phyloP scores from a whole-genome alignment of 2,888 invertebrate species.

The Ornithoptera priamus region DNA sequence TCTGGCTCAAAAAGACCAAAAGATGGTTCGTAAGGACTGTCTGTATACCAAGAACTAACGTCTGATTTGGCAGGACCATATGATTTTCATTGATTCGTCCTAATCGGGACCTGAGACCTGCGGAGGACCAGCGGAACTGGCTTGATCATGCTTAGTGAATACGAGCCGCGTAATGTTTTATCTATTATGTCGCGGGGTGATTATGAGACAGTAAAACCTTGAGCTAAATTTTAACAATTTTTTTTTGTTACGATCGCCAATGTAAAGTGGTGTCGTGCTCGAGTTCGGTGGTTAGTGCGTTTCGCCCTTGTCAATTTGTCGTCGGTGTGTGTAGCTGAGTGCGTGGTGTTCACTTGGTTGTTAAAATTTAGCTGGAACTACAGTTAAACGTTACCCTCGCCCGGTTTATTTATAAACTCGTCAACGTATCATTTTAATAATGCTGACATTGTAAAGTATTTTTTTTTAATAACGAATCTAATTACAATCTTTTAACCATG shows the following conservation, averaged over 20 bases:
- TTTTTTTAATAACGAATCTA: conserved; percentile 12
- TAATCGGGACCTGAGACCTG: not conserved
- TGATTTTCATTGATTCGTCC: not conserved
- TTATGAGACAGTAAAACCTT: too few species aligned
- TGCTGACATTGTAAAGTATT: conserved; percentile 22
- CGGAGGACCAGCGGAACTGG: not conserved
- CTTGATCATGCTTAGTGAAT: not conserved
- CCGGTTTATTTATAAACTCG: conserved; percentile 7
- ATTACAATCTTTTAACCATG: conserved; percentile 12
- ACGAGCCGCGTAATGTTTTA: not conserved
- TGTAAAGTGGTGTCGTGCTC: not conserved
- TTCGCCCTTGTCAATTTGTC: conserved; percentile 7
- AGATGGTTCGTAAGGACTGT: conserved; percentile 1
- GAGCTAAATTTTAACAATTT: too few species aligned
- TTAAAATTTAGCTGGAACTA: not conserved
- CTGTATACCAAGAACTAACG: not conserved
- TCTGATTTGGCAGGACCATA: not conserved
- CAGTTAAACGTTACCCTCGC: too few species aligned
- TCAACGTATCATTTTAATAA: conserved; percentile 25
- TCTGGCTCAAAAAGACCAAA: too few species aligned
- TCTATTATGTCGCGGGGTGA: too few species aligned
- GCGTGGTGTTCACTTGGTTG: conserved; percentile 1
- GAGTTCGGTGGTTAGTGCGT: too few species aligned
- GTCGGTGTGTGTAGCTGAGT: not conserved
- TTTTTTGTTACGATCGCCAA: too few species aligned